Base-by-base conservation (phyloP, 2,113 vertebrate species). In the Lota lota region DNA sequence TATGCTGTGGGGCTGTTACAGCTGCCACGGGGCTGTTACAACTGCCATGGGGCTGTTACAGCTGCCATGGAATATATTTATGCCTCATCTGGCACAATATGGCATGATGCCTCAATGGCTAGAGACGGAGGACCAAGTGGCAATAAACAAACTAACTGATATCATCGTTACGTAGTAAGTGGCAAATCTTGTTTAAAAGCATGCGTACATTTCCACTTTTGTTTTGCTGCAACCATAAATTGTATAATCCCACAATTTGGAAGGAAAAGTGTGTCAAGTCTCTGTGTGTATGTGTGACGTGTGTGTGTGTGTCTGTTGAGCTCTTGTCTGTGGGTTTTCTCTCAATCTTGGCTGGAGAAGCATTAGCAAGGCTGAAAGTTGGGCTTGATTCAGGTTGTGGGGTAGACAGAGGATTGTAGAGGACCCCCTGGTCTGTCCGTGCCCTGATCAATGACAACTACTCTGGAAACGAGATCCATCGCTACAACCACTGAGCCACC, bases 71-170 rank as follows among this genome's bases (percentile, higher is more conserved):
- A 19, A 66, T 62, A 22, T 40, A 54, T 4, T 47, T 61, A 69
- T 73, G 68, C 70, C 75, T 66, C 84, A 84, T 77, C 79, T 85
- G 83, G 74, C 58, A 59, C 40, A 10, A 11, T 47, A 10, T 10
- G 40, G 5, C 11, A 10, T 10, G 40, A 47, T 11, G 40, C 28
- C 28, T 28, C 4, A 28, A 28, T 28, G 28, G 28, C 28, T 28
- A 5, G 4, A 28, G 28, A 28, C 28, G 4, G 28, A 5, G 28
- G 28, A 28, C 28, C 28, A 28, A 28, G 28, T n/a, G n/a, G 28
- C 28, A 47, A 1, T 1, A 47, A 14, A 7, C 40, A 47, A 47
- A 47, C 36, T 10, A 1, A 47, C 40, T 47, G 28, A 28, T 28
- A 5, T 28, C 6, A 28, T 28, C 28, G 4, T 28, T 3, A 28